Percentiles rank a stretch among this genome's conserved stretches.
Evolutionary conservation across 2,888 invertebrate species (phyloP).

Genomic region (Drosophila prostipennis): DNA sequence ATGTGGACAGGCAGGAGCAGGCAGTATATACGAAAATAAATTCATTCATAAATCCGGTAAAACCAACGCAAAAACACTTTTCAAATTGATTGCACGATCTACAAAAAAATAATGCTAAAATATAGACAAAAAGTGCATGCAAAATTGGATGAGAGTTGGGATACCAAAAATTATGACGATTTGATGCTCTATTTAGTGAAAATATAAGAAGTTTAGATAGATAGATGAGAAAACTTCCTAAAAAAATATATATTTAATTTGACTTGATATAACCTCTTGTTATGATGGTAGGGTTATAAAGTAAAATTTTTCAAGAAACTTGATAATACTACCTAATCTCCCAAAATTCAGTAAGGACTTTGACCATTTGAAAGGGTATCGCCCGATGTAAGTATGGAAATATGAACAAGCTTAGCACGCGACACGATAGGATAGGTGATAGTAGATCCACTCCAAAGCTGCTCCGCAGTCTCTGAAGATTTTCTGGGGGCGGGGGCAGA

Average conservation of each 20-base stretch:
- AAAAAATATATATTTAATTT: too few species aligned
- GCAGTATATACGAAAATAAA: conserved; percentile 69
- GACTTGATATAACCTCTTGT: too few species aligned
- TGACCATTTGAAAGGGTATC: conserved; percentile 27
- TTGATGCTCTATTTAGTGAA: not conserved
- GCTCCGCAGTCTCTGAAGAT: conserved; percentile 15
- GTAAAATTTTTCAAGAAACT: too few species aligned
- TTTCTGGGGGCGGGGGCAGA: conserved; percentile 17
- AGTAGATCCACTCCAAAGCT: conserved; percentile 57
- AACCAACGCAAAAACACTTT: conserved; percentile 74
- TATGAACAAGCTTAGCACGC: conserved; percentile 69
- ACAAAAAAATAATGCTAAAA: conserved; percentile 22
- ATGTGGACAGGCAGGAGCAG: conserved; percentile 36
- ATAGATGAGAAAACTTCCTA: too few species aligned
- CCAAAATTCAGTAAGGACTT: not conserved
- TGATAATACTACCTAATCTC: too few species aligned
- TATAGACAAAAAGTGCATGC: conserved; percentile 37
- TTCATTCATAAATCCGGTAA: conserved; percentile 80
- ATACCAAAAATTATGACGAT: not conserved
- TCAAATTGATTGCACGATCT: conserved; percentile 75
- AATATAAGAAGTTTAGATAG: not conserved
- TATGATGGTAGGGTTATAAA: too few species aligned
- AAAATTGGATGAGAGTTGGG: conserved; percentile 16
- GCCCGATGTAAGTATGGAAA: conserved; percentile 45
- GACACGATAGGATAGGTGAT: conserved; percentile 65